These are phyloP conservation scores for Chlorops oryzae DNA, from an alignment of 1,140 invertebrate species.

Conservation along the genomic window DNA sequence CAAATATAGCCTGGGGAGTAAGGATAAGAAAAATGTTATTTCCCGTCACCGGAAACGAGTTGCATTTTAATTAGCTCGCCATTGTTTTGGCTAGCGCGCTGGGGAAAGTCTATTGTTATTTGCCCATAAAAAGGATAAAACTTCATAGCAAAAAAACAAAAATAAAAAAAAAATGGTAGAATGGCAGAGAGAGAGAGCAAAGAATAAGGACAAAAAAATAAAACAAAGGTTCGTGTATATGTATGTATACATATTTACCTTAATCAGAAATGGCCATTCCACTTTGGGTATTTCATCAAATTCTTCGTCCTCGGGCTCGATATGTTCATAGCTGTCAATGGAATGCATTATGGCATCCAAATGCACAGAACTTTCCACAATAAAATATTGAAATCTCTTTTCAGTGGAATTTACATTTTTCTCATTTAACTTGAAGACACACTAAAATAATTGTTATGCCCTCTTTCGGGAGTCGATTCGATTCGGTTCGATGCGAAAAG, in stretches of 20 bases:
- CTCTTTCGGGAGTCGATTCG: too few relatives aligned
- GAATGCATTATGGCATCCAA: too few relatives aligned
- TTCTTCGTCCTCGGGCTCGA: constrained; percentile 20
- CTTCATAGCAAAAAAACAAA: background rate
- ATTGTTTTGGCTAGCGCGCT: too few relatives aligned
- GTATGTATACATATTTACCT: constrained; percentile 27
- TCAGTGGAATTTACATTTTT: too few relatives aligned
- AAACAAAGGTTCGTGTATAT: constrained; percentile 4
- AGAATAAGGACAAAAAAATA: constrained; percentile 14
- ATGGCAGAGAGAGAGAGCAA: constrained; percentile 8
- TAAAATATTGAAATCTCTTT: too few relatives aligned
- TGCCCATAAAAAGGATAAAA: background rate
- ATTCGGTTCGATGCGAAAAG: too few relatives aligned
- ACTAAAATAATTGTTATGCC: too few relatives aligned
- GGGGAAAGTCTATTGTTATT: background rate
- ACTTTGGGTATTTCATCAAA: constrained; percentile 29
- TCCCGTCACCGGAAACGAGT: background rate
- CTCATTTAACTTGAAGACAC: too few relatives aligned
- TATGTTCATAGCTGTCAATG: too few relatives aligned
- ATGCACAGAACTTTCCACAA: too few relatives aligned
- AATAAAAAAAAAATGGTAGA: background rate
- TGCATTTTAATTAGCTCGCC: background rate
- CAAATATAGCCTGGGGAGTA: background rate
- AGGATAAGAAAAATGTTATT: background rate
- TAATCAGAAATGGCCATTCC: constrained; percentile 45